Percentiles rank a stretch among this genome's conserved stretches.
These are phyloP conservation scores for Papilio polytes DNA, from an alignment of 1,140 invertebrate species.

Conservation along the genomic window DNA sequence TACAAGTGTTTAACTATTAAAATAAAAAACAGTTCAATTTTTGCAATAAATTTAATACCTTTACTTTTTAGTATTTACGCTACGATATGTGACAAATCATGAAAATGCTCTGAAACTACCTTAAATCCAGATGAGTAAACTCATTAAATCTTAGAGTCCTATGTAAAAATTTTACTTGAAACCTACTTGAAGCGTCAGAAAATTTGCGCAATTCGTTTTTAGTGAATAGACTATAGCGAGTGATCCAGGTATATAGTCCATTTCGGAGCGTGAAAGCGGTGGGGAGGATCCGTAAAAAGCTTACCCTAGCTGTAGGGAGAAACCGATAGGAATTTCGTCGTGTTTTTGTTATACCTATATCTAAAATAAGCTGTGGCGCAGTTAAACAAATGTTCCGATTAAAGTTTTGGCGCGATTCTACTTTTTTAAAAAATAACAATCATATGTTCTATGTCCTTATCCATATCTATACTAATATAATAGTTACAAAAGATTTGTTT, in stretches of 20 bases:
- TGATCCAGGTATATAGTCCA: neutral
- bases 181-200: neutral
- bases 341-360: neutral
- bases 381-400: neutral
- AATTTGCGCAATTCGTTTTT: neutral
- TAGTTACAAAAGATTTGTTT: too few relatives aligned
- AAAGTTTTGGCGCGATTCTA: neutral
- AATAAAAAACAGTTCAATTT: too few relatives aligned
- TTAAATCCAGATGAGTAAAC: neutral
- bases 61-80: too few relatives aligned
- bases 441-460: too few relatives aligned
- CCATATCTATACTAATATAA: too few relatives aligned
- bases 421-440: neutral
- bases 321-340: neutral
- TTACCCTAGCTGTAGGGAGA: neutral
- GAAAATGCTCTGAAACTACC: neutral
- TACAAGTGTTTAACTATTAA: too few relatives aligned
- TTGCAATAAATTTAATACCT: too few relatives aligned
- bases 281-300: neutral
- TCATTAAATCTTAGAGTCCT: neutral
- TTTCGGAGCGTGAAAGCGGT: neutral
- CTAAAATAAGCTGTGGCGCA: neutral
- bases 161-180: neutral
- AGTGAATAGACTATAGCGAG: neutral
- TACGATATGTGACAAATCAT: neutral